Percentiles rank a stretch among this genome's conserved stretches.
These are phyloP conservation scores for Mythimna albipuncta DNA, from an alignment of 2,888 invertebrate genomes.

Conservation along the genomic window DNA sequence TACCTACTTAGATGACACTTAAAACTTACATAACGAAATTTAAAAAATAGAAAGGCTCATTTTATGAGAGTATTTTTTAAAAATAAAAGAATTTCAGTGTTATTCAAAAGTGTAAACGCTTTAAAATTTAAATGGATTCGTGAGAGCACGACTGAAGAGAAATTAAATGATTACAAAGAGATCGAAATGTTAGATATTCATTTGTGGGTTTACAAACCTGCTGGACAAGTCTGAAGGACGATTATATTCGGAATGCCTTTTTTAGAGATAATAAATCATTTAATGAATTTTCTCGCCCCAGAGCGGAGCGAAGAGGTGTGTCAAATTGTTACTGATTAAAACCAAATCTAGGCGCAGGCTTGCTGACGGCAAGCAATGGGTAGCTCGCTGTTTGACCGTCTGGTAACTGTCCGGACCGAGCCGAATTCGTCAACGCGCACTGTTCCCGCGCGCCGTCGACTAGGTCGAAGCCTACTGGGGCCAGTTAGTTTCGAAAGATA, in stretches of 20 bases:
- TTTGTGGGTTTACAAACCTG: conserved; percentile 4
- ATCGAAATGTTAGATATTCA: conserved; percentile 5
- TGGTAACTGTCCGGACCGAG: too few species aligned
- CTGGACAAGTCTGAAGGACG: conserved; percentile 12
- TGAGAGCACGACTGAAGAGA: background rate
- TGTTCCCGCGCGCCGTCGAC: too few species aligned
- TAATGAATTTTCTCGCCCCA: too few species aligned
- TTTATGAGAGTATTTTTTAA: background rate
- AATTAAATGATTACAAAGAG: conserved; percentile 17
- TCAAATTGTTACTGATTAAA: too few species aligned
- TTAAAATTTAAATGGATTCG: conserved; percentile 9
- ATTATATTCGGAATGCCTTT: background rate
- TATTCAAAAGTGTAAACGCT: background rate
- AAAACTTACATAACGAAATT: conserved; percentile 3
- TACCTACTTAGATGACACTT: background rate
- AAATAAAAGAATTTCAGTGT: background rate
- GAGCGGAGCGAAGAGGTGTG: too few species aligned
- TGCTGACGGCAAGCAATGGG: too few species aligned
- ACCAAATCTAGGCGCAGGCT: background rate
- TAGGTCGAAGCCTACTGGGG: too few species aligned
- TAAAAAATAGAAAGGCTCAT: background rate
- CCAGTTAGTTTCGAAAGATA: too few species aligned
- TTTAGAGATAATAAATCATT: too few species aligned
- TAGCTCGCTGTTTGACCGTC: too few species aligned
- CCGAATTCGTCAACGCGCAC: too few species aligned